Evolutionary conservation across 2,113 vertebrate species (phyloP).

Genomic region (Fulmarus glacialis): DNA sequence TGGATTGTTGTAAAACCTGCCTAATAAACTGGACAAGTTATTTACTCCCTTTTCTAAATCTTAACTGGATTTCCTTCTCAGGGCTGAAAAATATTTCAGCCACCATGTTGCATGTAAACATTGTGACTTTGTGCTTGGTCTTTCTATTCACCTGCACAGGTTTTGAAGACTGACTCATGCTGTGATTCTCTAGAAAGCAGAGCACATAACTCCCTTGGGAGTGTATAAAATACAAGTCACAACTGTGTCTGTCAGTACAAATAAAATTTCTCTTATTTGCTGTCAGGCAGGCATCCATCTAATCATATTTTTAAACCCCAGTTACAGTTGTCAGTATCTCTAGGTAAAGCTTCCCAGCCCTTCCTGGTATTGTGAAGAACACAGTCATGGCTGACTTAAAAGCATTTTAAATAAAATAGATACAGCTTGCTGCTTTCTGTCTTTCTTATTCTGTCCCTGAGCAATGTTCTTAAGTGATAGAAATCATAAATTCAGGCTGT

Average conservation of each 20-base stretch:
- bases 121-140: background rate
- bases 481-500: background rate
- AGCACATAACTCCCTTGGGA: background rate
- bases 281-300: background rate
- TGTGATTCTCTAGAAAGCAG: background rate
- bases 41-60: background rate
- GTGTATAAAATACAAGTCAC: background rate
- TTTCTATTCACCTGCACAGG: background rate
- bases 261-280: background rate
- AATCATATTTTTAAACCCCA: background rate
- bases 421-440: background rate
- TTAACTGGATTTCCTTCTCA: background rate
- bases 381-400: background rate
- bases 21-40: background rate
- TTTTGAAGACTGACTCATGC: background rate
- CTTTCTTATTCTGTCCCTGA: background rate
- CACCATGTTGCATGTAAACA: background rate
- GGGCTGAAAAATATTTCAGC: background rate
- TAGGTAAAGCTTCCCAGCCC: background rate
- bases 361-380: background rate
- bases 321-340: background rate
- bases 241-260: background rate
- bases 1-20: background rate
- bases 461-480: background rate
- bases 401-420: background rate